Evolutionary conservation across 2,113 vertebrate species (phyloP).

Genomic region (Varanus komodoensis): DNA sequence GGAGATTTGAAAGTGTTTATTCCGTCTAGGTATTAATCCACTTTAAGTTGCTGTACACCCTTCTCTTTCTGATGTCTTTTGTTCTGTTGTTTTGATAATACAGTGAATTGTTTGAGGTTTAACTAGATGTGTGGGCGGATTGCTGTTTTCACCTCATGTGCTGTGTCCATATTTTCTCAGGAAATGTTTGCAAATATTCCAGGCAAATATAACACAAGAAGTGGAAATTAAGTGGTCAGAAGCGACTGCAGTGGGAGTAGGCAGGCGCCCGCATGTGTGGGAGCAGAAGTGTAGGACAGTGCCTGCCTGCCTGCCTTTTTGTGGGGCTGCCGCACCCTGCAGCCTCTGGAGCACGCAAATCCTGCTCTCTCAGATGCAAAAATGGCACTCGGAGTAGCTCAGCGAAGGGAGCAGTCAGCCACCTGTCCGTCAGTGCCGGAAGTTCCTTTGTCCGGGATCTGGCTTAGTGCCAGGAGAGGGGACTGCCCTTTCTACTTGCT

Average conservation of each 20-base stretch:
- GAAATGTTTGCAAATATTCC: not conserved
- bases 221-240: not conserved
- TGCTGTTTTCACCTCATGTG: not conserved
- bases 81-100: not conserved
- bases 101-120: too few relatives aligned
- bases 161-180: not conserved
- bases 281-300: not conserved
- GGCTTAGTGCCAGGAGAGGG: rapidly evolving
- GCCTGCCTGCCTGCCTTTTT: not conserved
- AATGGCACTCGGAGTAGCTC: not conserved
- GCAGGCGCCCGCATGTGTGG: too few relatives aligned
- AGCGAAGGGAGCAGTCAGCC: not conserved
- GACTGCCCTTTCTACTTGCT: not conserved
- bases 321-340: not conserved
- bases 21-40: too few relatives aligned
- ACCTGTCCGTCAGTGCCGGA: not conserved
- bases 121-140: not conserved
- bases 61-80: too few relatives aligned
- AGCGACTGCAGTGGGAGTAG: too few relatives aligned
- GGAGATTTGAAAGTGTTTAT: too few relatives aligned
- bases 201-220: not conserved
- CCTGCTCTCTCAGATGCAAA: not conserved
- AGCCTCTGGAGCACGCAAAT: not conserved
- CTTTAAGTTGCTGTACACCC: too few relatives aligned
- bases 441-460: not conserved